These are phyloP conservation scores for Rotaria sp. DNA, from an alignment of 2,888 invertebrate species.

Conservation along the genomic window DNA sequence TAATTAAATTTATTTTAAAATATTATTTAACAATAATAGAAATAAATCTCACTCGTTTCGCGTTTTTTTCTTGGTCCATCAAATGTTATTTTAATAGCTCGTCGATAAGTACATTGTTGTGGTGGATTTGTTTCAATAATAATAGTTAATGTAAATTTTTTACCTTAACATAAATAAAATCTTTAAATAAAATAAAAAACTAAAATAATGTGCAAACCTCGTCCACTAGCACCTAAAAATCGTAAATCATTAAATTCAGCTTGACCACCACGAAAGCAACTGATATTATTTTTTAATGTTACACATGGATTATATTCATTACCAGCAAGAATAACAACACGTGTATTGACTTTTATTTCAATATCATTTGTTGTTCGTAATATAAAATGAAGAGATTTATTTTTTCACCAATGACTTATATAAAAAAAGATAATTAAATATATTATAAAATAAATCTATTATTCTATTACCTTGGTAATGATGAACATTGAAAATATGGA, in stretches of 20 bases:
- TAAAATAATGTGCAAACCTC: constrained; percentile 69
- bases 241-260: constrained; percentile 94
- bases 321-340: constrained; percentile 74
- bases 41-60: neutral
- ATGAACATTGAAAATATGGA: constrained; percentile 27
- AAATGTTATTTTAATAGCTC: constrained; percentile 97
- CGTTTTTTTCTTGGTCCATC: constrained; percentile 73
- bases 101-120: constrained; percentile 84
- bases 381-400: neutral
- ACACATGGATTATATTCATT: constrained; percentile 94
- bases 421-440: no score
- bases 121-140: constrained; percentile 77
- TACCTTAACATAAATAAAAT: neutral
- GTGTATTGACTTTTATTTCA: neutral
- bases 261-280: constrained; percentile 87
- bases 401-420: constrained; percentile 7
- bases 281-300: constrained; percentile 80
- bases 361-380: neutral
- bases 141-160: constrained; percentile 3
- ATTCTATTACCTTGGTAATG: neutral
- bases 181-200: neutral
- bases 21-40: neutral
- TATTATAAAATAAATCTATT: no score
- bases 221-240: constrained; percentile 90
- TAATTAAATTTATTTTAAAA: no score